Percentiles rank a stretch among this genome's conserved stretches.
These are phyloP conservation scores for Dryobates pubescens DNA, from an alignment of 2,797 vertebrate species.

Conservation along the genomic window DNA sequence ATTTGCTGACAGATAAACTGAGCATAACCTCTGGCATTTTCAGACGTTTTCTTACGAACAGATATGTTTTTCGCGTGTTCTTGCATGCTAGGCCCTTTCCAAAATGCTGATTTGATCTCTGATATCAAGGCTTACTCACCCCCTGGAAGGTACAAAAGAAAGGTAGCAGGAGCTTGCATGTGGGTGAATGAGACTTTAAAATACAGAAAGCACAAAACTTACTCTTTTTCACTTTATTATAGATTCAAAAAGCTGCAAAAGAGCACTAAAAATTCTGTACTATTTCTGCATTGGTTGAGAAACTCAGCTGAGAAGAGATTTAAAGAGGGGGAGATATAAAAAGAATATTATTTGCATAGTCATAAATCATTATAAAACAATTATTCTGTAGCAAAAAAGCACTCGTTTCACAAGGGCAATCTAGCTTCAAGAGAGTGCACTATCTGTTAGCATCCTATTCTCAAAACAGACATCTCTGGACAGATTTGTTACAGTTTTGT, in stretches of 20 bases:
- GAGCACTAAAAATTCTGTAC: conserved; percentile 33
- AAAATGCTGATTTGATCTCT: conserved; percentile 63
- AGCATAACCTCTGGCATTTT: conserved; percentile 70
- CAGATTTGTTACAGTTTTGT: conserved; percentile 64
- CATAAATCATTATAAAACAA: conserved; percentile 68
- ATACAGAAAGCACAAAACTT: conserved; percentile 26
- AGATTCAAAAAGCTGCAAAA: conserved; percentile 47
- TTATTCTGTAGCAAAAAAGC: conserved; percentile 64
- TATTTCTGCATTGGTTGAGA: conserved; percentile 53
- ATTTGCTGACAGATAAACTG: conserved; percentile 72
- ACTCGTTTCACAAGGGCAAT: conserved; percentile 62
- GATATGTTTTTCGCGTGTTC: conserved; percentile 42
- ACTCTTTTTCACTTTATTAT: not conserved
- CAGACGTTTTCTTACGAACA: conserved; percentile 63
- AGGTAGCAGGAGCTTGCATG: conserved; percentile 16
- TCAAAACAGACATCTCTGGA: conserved; percentile 64
- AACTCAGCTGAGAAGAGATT: conserved; percentile 24
- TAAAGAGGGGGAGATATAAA: conserved; percentile 50
- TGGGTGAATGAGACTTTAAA: conserved; percentile 1
- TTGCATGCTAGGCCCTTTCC: conserved; percentile 62
- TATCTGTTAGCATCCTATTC: conserved; percentile 53
- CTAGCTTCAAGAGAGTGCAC: conserved; percentile 49
- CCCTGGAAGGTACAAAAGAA: conserved; percentile 32
- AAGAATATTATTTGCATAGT: conserved; percentile 72
- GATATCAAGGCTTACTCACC: conserved; percentile 31